Evolutionary conservation across 2,797 vertebrate species (phyloP).

Genomic region (Setipinna tenuifilis): DNA sequence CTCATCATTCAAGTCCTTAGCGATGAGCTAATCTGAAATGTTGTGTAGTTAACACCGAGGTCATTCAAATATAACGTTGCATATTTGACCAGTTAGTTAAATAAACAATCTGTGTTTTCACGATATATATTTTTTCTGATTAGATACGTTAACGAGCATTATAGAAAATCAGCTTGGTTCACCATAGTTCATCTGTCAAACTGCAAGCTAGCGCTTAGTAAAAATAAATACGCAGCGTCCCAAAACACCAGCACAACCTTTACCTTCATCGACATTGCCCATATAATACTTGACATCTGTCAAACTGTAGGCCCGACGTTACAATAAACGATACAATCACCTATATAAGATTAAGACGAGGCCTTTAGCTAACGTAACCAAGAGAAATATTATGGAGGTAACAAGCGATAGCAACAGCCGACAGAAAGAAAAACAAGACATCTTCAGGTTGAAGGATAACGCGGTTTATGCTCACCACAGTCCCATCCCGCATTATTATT

Average conservation of each 20-base stretch:
- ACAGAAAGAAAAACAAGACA: neutral
- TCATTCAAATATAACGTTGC: neutral
- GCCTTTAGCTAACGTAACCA: neutral
- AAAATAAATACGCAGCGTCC: neutral
- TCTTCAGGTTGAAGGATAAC: neutral
- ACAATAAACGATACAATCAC: neutral
- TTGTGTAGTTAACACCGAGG: neutral
- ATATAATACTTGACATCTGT: neutral
- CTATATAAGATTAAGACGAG: neutral
- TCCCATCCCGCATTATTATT: slow-evolving; percentile 76
- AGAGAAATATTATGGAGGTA: neutral
- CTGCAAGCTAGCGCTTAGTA: neutral
- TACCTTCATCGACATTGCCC: neutral
- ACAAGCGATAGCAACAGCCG: neutral
- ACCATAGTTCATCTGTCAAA: slow-evolving; percentile 3
- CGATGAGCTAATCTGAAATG: neutral
- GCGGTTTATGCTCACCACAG: slow-evolving; percentile 61
- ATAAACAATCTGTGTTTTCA: too few species aligned
- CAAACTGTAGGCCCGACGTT: neutral
- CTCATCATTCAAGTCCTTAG: neutral
- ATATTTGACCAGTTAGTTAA: neutral
- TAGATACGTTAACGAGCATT: neutral
- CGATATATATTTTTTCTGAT: too few species aligned
- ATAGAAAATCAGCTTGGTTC: neutral
- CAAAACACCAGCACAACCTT: neutral